Base-by-base conservation (phyloP, 2,797 vertebrate genomes). In the Eulemur mongoz region DNA sequence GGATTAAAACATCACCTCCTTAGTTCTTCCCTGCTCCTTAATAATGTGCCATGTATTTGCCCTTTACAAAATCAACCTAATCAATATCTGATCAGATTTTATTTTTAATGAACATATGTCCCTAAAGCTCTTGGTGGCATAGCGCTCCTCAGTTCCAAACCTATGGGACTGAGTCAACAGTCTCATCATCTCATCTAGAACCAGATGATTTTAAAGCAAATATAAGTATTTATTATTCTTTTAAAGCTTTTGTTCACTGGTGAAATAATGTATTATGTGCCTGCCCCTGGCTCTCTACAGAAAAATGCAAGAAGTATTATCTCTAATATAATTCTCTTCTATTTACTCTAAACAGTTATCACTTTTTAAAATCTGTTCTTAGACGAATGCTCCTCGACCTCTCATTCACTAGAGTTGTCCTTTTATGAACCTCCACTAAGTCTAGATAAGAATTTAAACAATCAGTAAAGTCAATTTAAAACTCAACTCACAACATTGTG, bases 401-500 rank as follows among this genome's bases (percentile, higher is more conserved):
- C 23, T 72, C 4, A 52, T 78, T 9, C 72, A 61, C n/a, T 57
- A 35, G 15, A 75, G 20, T 32, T 73, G 43, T 78, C 65, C 57
- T 32, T 92, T 45, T 73, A 89, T 57, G 40, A 96, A 59, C 22
- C 35, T 45, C 81, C 59, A 67, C 22, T 9, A 78, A 63, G 32
- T 48, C 65, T 52, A 61, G 22, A 20, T 69, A 75, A 91, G 17
- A 93, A 85, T 0, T 81, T 30, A 97, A 92, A 91, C 70, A 79
- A 88, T 61, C 25, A 67, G 38, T 22, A 18, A 81, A 32, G 12
- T 61, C 67, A 43, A 72, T 23, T 89, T 73, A 87, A 93, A 96
- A 78, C 43, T 73, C 79, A 93, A 99, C 99, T 98, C 98, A 99
- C 99, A 98, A 97, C 98, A 98, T 14, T 99, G 99, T 10, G 99